These are phyloP conservation scores for Elaphurus davidianus DNA, from an alignment of 2,113 vertebrate genomes.

Conservation along the genomic window DNA sequence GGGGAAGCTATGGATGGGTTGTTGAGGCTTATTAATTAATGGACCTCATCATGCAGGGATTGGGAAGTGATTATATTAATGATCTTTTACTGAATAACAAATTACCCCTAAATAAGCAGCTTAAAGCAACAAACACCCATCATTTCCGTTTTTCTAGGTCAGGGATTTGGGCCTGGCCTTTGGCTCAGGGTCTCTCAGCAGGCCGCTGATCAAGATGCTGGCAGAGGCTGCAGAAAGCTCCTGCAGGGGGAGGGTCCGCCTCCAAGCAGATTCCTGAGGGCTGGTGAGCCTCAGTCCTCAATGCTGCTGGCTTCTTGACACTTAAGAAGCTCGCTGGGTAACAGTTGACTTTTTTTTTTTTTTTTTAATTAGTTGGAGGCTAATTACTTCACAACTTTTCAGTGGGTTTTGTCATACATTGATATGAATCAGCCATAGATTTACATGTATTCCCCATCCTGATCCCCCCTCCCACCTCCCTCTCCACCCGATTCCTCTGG, in stretches of 20 bases:
- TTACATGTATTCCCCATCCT: no score
- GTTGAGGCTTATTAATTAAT: neutral
- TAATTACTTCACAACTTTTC: no score
- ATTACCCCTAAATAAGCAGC: neutral
- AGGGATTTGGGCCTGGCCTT: neutral
- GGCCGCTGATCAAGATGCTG: neutral
- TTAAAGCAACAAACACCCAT: neutral
- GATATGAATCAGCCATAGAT: no score
- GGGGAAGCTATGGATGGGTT: neutral
- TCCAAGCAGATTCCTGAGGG: neutral
- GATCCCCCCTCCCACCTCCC: no score
- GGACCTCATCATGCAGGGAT: neutral
- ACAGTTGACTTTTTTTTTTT: no score
- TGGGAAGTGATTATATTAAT: neutral
- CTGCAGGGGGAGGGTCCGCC: neutral
- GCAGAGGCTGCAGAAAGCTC: neutral
- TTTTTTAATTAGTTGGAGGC: no score
- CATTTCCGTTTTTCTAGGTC: neutral
- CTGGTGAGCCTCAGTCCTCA: neutral
- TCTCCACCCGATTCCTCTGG: no score
- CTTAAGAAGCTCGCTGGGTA: neutral
- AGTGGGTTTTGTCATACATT: no score
- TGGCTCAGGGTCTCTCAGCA: neutral
- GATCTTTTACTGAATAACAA: neutral
- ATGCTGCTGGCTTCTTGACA: neutral